These are phyloP conservation scores for Dione vanillae DNA, from an alignment of 2,888 invertebrate genomes.

Conservation along the genomic window DNA sequence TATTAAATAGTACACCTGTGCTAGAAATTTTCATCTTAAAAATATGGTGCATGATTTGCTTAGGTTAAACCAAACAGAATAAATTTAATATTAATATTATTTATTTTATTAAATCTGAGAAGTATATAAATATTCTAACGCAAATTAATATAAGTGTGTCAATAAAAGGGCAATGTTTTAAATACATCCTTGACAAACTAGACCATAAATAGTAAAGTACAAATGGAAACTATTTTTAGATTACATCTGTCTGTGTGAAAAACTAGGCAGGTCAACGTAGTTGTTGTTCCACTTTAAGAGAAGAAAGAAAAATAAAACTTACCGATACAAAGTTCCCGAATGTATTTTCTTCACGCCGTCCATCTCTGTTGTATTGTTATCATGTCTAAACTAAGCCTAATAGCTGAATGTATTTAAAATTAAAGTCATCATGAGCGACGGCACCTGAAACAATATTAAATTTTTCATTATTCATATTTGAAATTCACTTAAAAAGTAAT, in stretches of 20 bases:
- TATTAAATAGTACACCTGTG: slow-evolving; percentile 38
- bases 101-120: not conserved
- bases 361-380: slow-evolving; percentile 72
- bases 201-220: slow-evolving; percentile 33
- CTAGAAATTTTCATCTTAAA: slow-evolving; percentile 29
- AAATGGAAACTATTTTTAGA: slow-evolving; percentile 50
- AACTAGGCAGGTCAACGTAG: slow-evolving; percentile 49
- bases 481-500: slow-evolving; percentile 33
- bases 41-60: slow-evolving; percentile 8
- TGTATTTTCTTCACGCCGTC: slow-evolving; percentile 83
- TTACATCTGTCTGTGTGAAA: slow-evolving; percentile 47
- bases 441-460: slow-evolving; percentile 44
- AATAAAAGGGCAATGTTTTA: slow-evolving; percentile 12
- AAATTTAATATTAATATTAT: not conserved
- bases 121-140: not conserved
- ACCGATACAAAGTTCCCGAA: slow-evolving; percentile 81
- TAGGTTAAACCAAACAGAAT: not conserved
- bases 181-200: slow-evolving; percentile 31
- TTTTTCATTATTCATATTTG: slow-evolving; percentile 1
- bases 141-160: not conserved
- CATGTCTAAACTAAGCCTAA: slow-evolving; percentile 69
- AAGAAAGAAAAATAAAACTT: slow-evolving; percentile 55
- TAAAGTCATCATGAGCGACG: slow-evolving; percentile 66
- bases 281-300: slow-evolving; percentile 43
- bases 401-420: slow-evolving; percentile 61